Evolutionary conservation across 2,888 invertebrate genomes (phyloP).

Genomic region (Acanthosepion pharaonis): DNA sequence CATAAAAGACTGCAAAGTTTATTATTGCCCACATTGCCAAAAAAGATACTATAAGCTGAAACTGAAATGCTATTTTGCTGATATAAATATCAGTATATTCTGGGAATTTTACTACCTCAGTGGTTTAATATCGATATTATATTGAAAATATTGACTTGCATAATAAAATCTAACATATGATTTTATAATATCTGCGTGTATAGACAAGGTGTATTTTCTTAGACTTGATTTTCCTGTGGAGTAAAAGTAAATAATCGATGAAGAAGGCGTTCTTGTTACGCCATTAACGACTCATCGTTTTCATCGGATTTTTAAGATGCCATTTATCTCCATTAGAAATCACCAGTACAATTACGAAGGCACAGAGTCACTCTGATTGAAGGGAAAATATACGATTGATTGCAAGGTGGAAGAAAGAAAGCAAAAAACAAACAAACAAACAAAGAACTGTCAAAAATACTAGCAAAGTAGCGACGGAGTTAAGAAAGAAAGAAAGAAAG

Average conservation of each 20-base stretch:
- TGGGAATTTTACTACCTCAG: no score
- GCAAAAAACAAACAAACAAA: neutral
- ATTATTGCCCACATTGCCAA: no score
- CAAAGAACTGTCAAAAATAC: neutral
- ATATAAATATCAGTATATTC: no score
- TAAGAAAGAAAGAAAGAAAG: no score
- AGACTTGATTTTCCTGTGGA: neutral
- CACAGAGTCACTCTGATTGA: neutral
- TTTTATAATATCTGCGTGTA: neutral
- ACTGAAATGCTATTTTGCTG: no score
- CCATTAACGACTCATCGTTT: neutral
- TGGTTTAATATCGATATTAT: no score
- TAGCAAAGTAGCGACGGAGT: neutral
- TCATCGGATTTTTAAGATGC: neutral
- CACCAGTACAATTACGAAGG: neutral
- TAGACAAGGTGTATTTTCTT: neutral
- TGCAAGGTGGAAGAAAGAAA: neutral
- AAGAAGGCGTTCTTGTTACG: neutral
- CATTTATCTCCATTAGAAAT: neutral
- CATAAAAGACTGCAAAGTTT: no score
- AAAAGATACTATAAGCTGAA: no score
- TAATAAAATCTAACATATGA: no score
- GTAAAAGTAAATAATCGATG: neutral
- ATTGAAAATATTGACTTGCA: no score
- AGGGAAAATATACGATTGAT: neutral